A percentile compares a stretch with the other conserved stretches of the same genome.
These are phyloP conservation scores for Microvelia longipes DNA, from an alignment of 1,140 invertebrate species.

Conservation along the genomic window DNA sequence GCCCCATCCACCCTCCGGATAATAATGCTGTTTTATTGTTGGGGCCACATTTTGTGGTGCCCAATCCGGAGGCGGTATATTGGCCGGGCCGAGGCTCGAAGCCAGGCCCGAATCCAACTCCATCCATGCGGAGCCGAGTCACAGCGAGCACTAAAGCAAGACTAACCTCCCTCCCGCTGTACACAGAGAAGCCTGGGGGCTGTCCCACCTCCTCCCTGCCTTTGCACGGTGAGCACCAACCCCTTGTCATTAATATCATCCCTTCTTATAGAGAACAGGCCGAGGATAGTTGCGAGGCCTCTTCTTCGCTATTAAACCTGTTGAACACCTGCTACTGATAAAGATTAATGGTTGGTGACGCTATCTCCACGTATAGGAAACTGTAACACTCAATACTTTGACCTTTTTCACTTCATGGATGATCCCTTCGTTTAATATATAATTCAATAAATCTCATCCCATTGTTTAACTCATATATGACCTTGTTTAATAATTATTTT, in stretches of 20 bases:
- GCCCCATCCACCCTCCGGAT: conserved; percentile 59
- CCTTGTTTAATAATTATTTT: no score
- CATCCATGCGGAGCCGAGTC: conserved; percentile 4
- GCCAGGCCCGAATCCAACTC: conserved; percentile 11
- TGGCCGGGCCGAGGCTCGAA: conserved; percentile 3
- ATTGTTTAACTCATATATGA: no score
- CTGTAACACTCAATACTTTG: no score
- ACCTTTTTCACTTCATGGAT: no score
- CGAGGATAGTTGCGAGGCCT: no score
- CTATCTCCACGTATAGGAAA: no score
- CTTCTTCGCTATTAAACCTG: background rate
- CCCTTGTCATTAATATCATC: conserved; percentile 2
- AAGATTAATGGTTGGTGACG: background rate
- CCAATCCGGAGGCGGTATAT: background rate
- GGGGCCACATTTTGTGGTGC: background rate
- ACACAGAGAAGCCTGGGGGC: background rate
- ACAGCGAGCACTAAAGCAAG: conserved; percentile 1
- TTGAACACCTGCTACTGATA: background rate
- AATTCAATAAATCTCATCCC: no score
- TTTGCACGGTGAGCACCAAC: background rate
- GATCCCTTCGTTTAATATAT: no score
- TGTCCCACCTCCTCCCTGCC: background rate
- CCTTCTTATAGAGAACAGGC: background rate
- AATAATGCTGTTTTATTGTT: conserved; percentile 51
- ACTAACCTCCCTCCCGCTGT: conserved; percentile 6